Evolutionary conservation across 2,113 vertebrate species (phyloP), one percentile per base, ranked within the genome.

Genomic region (Thomomys bottae): DNA sequence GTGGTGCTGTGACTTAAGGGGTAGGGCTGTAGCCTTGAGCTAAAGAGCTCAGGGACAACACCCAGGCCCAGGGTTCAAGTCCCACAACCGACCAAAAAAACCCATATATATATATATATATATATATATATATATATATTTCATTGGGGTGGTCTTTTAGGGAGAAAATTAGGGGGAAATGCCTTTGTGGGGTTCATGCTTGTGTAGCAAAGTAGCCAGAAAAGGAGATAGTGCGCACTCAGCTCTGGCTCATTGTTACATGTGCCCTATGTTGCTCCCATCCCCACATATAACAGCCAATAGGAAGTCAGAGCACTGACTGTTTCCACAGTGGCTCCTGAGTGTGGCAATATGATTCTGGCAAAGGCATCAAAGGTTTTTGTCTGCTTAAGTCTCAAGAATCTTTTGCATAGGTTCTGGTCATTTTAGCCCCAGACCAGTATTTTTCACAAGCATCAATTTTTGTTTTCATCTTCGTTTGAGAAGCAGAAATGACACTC

Each of bases 401-500:
- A 68, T 72, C 91, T 89, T 84, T 67, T 84, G 70, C 21, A 57
- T n/a, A 72, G 24, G 11, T 88, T 70, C 40, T 15, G 26, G 42
- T 71, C 21, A 64, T 91, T 86, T 87, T 75, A 78, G 17, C 76
- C 30, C 17, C 20, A 76, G 66, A 38, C 54, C 71, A 79, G 0
- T 81, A 28, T 72, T 75, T 88, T 86, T 79, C 21, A 75, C 17
- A 59, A 76, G 61, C 57, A 68, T 49, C 38, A 24, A 7, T 66
- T 84, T 42, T 84, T 82, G 6, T 2, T 77, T 45, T 84, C 17
- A 21, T 64, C 66, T 88, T 20, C 32, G 10, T 8, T 75, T 57
- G 68, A 75, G 68, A 88, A 45, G n/a, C 71, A 88, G 76, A 32
- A 90, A 42, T 84, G 54, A 42, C 30, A 26, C 70, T n/a, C 70